These are phyloP conservation scores for Microtus montanus DNA, from an alignment of 2,113 vertebrate genomes.

Conservation along the genomic window DNA sequence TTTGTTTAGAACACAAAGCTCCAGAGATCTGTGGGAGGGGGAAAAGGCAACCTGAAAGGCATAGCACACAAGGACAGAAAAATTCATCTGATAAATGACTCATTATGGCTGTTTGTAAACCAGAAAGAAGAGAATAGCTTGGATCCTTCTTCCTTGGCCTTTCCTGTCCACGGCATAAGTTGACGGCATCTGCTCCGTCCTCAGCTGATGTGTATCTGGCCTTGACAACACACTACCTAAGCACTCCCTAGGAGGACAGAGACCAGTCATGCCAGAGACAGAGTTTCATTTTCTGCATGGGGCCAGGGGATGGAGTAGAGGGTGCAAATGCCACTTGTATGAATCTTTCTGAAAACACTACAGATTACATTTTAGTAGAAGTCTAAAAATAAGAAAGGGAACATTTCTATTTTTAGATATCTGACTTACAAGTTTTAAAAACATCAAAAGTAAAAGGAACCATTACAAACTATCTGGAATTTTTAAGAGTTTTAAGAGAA, in stretches of 20 bases:
- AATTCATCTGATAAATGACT: constrained; percentile 33
- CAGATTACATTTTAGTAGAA: constrained; percentile 73
- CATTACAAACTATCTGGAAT: constrained; percentile 61
- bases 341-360: constrained; percentile 72
- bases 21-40: constrained; percentile 58
- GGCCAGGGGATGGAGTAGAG: constrained; percentile 23
- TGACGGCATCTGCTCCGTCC: constrained; percentile 20
- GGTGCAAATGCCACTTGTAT: constrained; percentile 62
- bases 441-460: constrained; percentile 63
- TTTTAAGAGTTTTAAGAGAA: constrained; percentile 58
- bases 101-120: constrained; percentile 22
- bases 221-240: constrained; percentile 64
- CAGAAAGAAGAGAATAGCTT: constrained; percentile 11
- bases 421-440: constrained; percentile 72
- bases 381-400: constrained; percentile 78
- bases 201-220: constrained; percentile 42
- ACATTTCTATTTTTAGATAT: constrained; percentile 80
- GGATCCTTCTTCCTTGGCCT: constrained; percentile 9
- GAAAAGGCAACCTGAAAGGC: constrained; percentile 49
- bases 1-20: constrained; percentile 67
- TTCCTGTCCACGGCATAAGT: constrained; percentile 10
- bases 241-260: constrained; percentile 56
- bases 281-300: constrained; percentile 36
- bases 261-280: constrained; percentile 32
- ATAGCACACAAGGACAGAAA: constrained; percentile 30